Conservation (phyloP, 2,113 vertebrate genomes). For the Oryctolagus cuniculus region DNA sequence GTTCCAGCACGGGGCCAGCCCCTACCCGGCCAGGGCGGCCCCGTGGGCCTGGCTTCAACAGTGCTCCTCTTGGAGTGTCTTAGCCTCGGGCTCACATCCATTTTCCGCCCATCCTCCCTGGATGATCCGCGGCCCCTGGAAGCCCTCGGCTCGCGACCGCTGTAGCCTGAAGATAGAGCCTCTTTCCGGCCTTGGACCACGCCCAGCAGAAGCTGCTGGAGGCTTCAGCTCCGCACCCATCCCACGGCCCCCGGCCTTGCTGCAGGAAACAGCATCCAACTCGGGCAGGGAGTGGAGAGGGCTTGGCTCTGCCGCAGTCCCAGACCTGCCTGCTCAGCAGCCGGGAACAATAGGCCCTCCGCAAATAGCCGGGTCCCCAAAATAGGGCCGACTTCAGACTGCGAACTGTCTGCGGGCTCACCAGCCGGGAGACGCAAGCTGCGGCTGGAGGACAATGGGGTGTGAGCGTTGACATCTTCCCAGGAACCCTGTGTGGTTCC, state of each 20-base stretch:
- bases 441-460: conserved; percentile 67
- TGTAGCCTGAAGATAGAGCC: no score
- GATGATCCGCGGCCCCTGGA: no score
- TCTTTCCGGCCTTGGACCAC: not conserved
- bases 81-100: not conserved
- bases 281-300: no score
- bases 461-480: conserved; percentile 75
- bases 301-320: not conserved
- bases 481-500: conserved; percentile 77
- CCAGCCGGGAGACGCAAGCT: not conserved
- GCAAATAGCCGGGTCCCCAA: conserved; percentile 13
- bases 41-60: not conserved
- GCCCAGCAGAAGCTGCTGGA: not conserved
- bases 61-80: not conserved
- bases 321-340: conserved; percentile 49
- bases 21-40: not conserved
- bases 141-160: not conserved
- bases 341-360: conserved; percentile 60
- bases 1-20: not conserved
- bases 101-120: not conserved
- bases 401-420: not conserved
- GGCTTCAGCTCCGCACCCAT: not conserved
- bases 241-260: not conserved
- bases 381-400: not conserved
- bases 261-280: not conserved